phyloP scores from a whole-genome alignment of 2,113 vertebrate genomes.

The Prionailurus viverrinus region DNA sequence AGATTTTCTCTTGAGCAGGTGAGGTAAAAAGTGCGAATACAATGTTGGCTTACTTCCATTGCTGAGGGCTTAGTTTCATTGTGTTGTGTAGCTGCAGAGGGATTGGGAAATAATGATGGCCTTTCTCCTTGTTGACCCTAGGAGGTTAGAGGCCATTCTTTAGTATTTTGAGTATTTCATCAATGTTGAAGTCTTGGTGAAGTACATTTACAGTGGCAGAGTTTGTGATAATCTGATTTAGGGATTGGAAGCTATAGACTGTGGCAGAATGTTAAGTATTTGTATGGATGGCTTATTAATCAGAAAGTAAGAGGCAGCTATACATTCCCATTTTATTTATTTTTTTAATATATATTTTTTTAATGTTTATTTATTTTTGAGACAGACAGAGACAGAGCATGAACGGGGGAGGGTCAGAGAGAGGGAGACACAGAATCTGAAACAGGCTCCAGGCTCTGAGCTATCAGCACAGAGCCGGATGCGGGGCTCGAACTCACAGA shows the following conservation, averaged over 20 bases:
- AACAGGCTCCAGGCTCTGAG: no score
- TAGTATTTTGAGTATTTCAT: slow-evolving; percentile 56
- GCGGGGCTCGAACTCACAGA: no score
- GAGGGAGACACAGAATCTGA: no score
- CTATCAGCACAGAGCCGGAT: no score
- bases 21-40: background rate
- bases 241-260: slow-evolving; percentile 7
- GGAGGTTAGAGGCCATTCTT: slow-evolving; percentile 46
- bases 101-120: background rate
- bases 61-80: slow-evolving; percentile 4
- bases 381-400: no score
- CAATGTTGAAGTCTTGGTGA: slow-evolving; percentile 30
- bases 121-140: slow-evolving; percentile 57
- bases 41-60: background rate
- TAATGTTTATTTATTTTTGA: no score
- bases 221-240: slow-evolving; percentile 41
- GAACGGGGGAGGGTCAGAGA: no score
- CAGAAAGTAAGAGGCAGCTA: slow-evolving; percentile 34
- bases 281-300: slow-evolving; percentile 67
- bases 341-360: no score
- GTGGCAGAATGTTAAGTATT: slow-evolving; percentile 41
- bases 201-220: slow-evolving; percentile 57
- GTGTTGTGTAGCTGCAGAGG: background rate
- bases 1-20: slow-evolving; percentile 11
- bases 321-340: slow-evolving; percentile 46